Conservation (phyloP, 1,140 invertebrate genomes). For the Drosophila trapezifrons region DNA sequence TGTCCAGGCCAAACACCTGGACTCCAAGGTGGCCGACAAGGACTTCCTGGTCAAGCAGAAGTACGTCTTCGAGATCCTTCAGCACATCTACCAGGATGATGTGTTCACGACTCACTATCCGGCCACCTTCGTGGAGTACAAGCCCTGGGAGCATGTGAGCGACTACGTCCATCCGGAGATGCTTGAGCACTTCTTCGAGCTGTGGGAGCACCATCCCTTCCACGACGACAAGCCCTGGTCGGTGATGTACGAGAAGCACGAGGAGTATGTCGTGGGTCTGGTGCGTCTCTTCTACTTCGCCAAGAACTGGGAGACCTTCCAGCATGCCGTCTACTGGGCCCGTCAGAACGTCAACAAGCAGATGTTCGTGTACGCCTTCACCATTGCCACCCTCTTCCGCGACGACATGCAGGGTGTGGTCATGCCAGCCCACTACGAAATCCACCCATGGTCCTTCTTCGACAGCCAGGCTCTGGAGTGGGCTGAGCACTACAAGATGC, state of each 20-base stretch:
- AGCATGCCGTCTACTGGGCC: slow-evolving; percentile 87
- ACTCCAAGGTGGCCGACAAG: slow-evolving; percentile 85
- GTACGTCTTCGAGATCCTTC: slow-evolving; percentile 85
- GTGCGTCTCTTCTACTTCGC: slow-evolving; percentile 86
- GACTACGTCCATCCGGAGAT: slow-evolving; percentile 85
- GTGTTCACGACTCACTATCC: slow-evolving; percentile 84
- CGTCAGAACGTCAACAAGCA: slow-evolving; percentile 87
- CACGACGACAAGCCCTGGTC: slow-evolving; percentile 86
- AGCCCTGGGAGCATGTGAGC: slow-evolving; percentile 84
- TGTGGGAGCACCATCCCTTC: slow-evolving; percentile 85
- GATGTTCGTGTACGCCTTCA: slow-evolving; percentile 86
- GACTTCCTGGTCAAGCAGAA: slow-evolving; percentile 86
- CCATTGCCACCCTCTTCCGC: slow-evolving; percentile 86
- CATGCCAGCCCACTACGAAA: slow-evolving; percentile 87
- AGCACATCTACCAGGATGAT: slow-evolving; percentile 86
- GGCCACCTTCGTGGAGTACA: slow-evolving; percentile 56
- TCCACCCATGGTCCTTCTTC: slow-evolving; percentile 87
- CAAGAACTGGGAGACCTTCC: slow-evolving; percentile 88
- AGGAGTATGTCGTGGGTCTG: slow-evolving; percentile 85
- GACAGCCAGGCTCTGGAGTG: slow-evolving; percentile 86
- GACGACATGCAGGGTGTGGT: slow-evolving; percentile 86
- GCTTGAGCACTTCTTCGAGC: slow-evolving; percentile 85
- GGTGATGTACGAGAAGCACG: slow-evolving; percentile 84
- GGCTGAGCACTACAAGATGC: slow-evolving; percentile 86
- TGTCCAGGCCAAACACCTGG: slow-evolving; percentile 83